Evolutionary conservation across 2,113 vertebrate species (phyloP), one percentile per base, ranked within the genome.

Genomic region (Perca flavescens): DNA sequence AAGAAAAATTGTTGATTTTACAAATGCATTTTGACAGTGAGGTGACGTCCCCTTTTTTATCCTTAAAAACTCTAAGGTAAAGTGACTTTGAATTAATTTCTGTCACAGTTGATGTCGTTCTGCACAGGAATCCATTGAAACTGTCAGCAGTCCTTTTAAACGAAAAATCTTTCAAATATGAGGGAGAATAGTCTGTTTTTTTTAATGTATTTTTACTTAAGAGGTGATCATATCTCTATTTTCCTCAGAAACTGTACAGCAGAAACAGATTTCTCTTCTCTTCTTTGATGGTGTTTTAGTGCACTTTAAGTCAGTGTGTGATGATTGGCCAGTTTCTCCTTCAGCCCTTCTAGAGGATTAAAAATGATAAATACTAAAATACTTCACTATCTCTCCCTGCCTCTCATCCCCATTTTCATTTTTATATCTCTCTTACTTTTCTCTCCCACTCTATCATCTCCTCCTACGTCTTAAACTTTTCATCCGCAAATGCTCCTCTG

Each of bases 331-430:
- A 43, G 21, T 69, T 80, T 53, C 22, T 65, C 46, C 72, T 85
- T 31, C 17, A 25, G 15, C 14, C 25, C 25, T 50, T 40, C 2
- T 1, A 54, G 49, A 53, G 60, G 66, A 66, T 76, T 53, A 72
- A 3, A 77, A 71, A 71, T 46, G 15, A 49, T 43, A 43, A 43
- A 43, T 34, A 2, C 58, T 60, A 4, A 69, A 78, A 15, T 15
- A 56, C 50, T 13, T 69, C 36, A 15, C 5, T 70, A 16, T 75
- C 52, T 64, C 21, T 62, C 46, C 31, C 47, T 40, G 21, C 15
- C 64, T 54, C 54, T 8, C 69, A 70, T 74, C 68, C 54, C 15
- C n/a, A 57, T 60, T 80, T 75, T 13, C 17, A 46, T 69, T 67
- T 28, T 49, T 14, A 72, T 40, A 36, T 56, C 60, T 65, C 21